Conservation (phyloP, 2,888 invertebrate genomes). For the Branchipolynoe longqiensis region DNA sequence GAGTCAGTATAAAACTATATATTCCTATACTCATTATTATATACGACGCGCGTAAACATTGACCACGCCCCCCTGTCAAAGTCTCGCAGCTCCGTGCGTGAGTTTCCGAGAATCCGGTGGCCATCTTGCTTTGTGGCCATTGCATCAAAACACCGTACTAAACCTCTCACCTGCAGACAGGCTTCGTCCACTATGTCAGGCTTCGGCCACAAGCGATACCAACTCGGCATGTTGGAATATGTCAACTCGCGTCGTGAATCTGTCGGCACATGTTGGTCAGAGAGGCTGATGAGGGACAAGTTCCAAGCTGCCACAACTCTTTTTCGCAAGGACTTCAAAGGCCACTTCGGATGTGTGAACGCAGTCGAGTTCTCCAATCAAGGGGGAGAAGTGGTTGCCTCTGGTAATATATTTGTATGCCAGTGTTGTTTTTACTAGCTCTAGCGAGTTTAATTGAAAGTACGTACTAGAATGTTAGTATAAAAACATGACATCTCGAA, state of each 20-base stretch:
- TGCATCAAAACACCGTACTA: slow-evolving; percentile 40
- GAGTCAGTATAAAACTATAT: no score
- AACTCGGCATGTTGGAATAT: background rate
- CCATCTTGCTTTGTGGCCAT: slow-evolving; percentile 28
- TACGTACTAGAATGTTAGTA: no score
- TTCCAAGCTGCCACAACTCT: slow-evolving; percentile 79
- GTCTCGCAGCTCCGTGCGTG: slow-evolving; percentile 52
- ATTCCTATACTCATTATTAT: no score
- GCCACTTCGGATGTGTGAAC: slow-evolving; percentile 97
- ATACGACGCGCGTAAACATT: no score
- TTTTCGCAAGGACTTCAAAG: slow-evolving; percentile 91
- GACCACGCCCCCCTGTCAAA: slow-evolving; percentile 22
- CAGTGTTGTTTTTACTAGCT: background rate
- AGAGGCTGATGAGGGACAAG: slow-evolving; percentile 64
- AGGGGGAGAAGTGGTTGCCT: slow-evolving; percentile 90
- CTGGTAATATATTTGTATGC: slow-evolving; percentile 86
- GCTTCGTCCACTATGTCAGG: slow-evolving; percentile 6
- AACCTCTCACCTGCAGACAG: background rate
- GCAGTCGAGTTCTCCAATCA: slow-evolving; percentile 96
- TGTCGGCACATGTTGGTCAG: background rate
- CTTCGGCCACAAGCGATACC: background rate
- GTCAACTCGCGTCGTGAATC: background rate
- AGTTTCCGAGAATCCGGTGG: background rate
- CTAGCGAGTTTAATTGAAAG: background rate
- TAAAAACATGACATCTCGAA: no score